A percentile compares a stretch with the other conserved stretches of the same genome.
phyloP scores from a whole-genome alignment of 2,797 vertebrate genomes.

The Knipowitschia caucasica region DNA sequence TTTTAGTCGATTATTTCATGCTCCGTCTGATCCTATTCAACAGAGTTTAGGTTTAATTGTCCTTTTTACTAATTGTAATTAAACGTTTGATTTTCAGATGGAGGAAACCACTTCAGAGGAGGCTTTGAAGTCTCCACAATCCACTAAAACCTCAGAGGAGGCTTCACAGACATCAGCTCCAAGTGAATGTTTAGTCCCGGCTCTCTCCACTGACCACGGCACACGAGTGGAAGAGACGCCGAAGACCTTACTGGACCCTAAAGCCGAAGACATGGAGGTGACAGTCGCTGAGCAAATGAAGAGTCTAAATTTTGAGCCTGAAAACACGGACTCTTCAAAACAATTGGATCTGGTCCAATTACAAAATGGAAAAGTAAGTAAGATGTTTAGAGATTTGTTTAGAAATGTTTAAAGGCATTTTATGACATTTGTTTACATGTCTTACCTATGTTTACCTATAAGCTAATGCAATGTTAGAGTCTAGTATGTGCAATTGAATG shows the following conservation, averaged over 20 bases:
- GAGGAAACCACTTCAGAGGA: background rate
- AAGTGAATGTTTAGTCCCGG: background rate
- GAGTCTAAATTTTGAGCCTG: background rate
- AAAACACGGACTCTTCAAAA: background rate
- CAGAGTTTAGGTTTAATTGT: no score
- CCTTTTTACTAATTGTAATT: no score
- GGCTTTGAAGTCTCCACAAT: background rate
- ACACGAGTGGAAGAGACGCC: background rate
- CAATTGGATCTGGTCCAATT: background rate
- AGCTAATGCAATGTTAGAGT: no score
- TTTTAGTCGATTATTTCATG: no score
- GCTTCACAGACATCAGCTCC: background rate
- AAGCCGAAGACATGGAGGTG: slow-evolving; percentile 39
- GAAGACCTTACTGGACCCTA: background rate
- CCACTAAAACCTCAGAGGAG: background rate
- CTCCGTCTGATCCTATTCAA: no score
- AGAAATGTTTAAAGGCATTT: no score
- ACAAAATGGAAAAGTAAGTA: background rate
- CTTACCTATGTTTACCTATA: no score
- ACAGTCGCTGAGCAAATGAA: slow-evolving; percentile 12
- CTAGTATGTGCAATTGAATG: no score
- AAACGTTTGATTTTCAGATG: background rate
- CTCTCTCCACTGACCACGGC: no score
- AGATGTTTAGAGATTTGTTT: no score
- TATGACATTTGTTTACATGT: no score